These are phyloP conservation scores for Paraescarpia echinospica DNA, from an alignment of 1,140 invertebrate species.

Conservation along the genomic window DNA sequence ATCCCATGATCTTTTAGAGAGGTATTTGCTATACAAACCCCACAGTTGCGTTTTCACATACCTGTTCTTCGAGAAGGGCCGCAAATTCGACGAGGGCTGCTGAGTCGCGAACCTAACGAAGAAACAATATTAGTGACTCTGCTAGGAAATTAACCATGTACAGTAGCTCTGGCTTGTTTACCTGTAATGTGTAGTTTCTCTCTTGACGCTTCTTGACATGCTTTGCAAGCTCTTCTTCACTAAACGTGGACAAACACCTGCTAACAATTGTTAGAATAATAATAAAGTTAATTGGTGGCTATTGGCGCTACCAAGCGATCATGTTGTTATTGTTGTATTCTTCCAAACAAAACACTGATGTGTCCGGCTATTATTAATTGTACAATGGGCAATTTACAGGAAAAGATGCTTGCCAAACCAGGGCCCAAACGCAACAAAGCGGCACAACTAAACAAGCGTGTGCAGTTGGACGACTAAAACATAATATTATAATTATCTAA, in stretches of 20 bases:
- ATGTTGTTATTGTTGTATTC: background rate
- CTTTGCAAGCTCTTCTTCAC: background rate
- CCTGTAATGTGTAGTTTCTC: background rate
- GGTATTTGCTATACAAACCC: background rate
- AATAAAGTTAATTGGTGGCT: background rate
- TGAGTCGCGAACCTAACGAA: constrained; percentile 71
- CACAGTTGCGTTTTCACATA: constrained; percentile 20
- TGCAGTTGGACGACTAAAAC: background rate
- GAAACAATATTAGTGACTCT: background rate
- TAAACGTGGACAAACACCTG: background rate
- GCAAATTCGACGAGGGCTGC: constrained; percentile 87
- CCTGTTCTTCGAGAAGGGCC: constrained; percentile 80
- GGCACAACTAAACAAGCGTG: background rate
- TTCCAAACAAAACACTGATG: background rate
- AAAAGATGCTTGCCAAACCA: background rate
- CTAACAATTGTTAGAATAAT: background rate
- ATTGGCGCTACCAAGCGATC: background rate
- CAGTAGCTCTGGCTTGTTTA: background rate
- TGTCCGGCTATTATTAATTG: background rate
- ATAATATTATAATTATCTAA: background rate
- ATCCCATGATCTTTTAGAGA: background rate
- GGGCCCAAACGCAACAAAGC: background rate
- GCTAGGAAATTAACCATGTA: background rate
- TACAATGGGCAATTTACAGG: background rate
- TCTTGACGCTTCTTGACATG: background rate